Conservation (phyloP, 1,140 invertebrate species). For the Oryzaephilus surinamensis region DNA sequence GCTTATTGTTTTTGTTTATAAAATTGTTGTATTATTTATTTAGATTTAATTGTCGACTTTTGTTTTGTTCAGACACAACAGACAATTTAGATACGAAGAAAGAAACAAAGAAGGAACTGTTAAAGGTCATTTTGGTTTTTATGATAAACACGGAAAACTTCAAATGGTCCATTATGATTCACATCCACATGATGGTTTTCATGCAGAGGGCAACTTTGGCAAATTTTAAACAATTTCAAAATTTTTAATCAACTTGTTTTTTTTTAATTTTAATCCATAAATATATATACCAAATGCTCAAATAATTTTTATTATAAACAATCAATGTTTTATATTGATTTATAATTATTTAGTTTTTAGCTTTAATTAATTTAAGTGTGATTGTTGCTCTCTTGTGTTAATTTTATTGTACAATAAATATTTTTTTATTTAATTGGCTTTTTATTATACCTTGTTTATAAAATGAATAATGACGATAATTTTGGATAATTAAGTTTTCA, state of each 20-base stretch:
- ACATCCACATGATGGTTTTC: slow-evolving; percentile 58
- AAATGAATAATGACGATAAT: too few relatives aligned
- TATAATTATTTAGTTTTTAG: slow-evolving; percentile 5
- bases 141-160: slow-evolving; percentile 67
- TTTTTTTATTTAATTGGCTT: not conserved
- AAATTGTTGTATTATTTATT: not conserved
- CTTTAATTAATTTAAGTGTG: slow-evolving; percentile 3
- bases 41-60: slow-evolving; percentile 10
- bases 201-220: slow-evolving; percentile 33
- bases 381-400: slow-evolving; percentile 12
- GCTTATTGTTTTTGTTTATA: too few relatives aligned
- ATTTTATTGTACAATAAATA: not conserved
- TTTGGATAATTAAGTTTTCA: too few relatives aligned
- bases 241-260: slow-evolving; percentile 1
- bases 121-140: slow-evolving; percentile 73
- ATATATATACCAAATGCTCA: too few relatives aligned
- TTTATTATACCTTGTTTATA: not conserved
- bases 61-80: slow-evolving; percentile 52
- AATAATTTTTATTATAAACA: slow-evolving; percentile 3
- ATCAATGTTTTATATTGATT: slow-evolving; percentile 14
- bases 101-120: slow-evolving; percentile 63
- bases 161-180: slow-evolving; percentile 68
- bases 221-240: slow-evolving; percentile 8
- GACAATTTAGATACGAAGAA: slow-evolving; percentile 75
- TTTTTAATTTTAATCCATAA: too few relatives aligned